These are phyloP conservation scores for Lepisosteus oculatus DNA, from an alignment of 2,113 vertebrate species.

Conservation along the genomic window DNA sequence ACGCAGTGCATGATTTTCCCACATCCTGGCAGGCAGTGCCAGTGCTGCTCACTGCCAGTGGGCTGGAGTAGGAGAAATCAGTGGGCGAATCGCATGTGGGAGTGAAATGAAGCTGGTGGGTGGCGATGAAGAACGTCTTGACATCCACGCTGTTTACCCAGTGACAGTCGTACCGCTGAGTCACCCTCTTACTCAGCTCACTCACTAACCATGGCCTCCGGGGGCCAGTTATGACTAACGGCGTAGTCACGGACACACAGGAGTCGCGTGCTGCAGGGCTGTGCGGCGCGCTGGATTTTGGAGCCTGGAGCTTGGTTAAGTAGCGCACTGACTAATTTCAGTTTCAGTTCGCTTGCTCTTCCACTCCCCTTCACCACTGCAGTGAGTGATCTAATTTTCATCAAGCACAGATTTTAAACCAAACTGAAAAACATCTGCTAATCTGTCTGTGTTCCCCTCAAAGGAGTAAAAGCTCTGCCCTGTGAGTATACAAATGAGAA, in stretches of 20 bases:
- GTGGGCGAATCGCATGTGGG: neutral
- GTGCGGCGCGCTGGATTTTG: conserved; percentile 16
- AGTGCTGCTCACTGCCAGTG: neutral
- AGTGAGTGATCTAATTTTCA: neutral
- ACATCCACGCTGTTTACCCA: conserved; percentile 22
- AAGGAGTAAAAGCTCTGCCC: too few relatives aligned
- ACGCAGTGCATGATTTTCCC: too few relatives aligned
- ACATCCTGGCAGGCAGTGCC: too few relatives aligned
- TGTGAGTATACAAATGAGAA: too few relatives aligned
- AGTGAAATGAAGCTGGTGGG: conserved; percentile 8
- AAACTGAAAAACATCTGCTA: neutral
- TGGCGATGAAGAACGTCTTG: conserved; percentile 14
- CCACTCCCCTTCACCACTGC: conserved; percentile 6
- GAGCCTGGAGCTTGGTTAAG: conserved; percentile 35
- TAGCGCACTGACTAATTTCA: conserved; percentile 44
- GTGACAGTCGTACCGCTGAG: conserved; percentile 24
- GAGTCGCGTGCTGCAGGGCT: conserved; percentile 25
- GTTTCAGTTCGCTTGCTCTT: conserved; percentile 41
- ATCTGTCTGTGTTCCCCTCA: too few relatives aligned
- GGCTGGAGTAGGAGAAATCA: neutral
- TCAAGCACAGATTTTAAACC: neutral
- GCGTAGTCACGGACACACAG: conserved; percentile 26
- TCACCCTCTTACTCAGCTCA: conserved; percentile 18
- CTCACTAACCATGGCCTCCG: neutral
- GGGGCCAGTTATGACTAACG: conserved; percentile 36